Evolutionary conservation across 2,113 vertebrate genomes (phyloP).

Genomic region (Elanus axillaris): DNA sequence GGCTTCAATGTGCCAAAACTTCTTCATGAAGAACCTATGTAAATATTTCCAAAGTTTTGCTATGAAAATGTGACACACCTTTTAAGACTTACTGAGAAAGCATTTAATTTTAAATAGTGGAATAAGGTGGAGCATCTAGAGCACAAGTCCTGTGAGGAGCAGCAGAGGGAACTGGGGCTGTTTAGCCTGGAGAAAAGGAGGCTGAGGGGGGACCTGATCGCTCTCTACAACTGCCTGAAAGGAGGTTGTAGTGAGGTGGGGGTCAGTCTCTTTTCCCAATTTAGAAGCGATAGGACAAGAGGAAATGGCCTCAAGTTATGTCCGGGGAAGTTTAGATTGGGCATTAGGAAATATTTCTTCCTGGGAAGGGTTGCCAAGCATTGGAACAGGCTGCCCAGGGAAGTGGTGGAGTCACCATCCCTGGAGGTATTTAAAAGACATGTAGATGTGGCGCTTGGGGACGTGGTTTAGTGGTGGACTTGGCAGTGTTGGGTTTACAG

Average conservation of each 20-base stretch:
- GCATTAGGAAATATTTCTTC: no score
- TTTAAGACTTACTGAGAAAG: not conserved
- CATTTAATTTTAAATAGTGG: not conserved
- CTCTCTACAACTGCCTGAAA: not conserved
- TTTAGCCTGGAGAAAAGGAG: not conserved
- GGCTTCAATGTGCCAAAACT: not conserved
- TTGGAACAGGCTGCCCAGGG: not conserved
- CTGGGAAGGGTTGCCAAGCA: no score
- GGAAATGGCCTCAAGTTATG: not conserved
- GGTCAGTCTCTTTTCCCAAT: not conserved
- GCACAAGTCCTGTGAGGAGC: not conserved
- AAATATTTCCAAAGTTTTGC: not conserved
- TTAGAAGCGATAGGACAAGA: no score
- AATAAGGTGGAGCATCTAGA: not conserved
- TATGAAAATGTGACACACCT: not conserved
- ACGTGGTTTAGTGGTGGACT: not conserved
- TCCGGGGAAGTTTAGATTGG: not conserved
- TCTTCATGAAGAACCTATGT: not conserved
- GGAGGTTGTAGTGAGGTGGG: no score
- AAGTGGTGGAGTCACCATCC: not conserved
- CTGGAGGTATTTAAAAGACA: accelerated
- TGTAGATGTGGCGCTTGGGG: no score
- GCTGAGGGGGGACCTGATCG: not conserved
- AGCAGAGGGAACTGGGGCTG: not conserved
- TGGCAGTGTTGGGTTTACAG: not conserved